Base-by-base conservation (phyloP, 2,888 invertebrate species). In the Zaprionus obscuricornis region DNA sequence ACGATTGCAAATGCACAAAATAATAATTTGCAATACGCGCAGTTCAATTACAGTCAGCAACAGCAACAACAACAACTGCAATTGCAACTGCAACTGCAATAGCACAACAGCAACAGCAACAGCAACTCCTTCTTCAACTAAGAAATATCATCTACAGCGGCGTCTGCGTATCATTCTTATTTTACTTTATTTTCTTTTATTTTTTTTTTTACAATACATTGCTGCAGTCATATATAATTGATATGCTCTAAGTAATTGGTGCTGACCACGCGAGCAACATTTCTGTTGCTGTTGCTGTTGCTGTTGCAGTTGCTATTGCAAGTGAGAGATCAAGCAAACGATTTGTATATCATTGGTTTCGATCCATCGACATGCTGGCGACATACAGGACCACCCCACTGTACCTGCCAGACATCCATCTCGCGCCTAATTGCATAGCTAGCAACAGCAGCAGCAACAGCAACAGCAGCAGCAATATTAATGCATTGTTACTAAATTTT, bases 1-100 rank as follows among this genome's bases (percentile, higher is more conserved):
- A 27, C 60, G 46, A 72, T 81, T 66, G 86, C 78, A 81, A 81
- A 86, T 86, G 86, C 74, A 84, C 85, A 81, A 81, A 86, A 81
- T 81, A 81, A 81, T 81, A 81, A 81, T 81, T 86, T 86, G 82
- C 86, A 86, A 86, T 81, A 85, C 85, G 86, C 79, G 77, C 85
- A 86, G 86, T 81, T 81, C 82, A 86, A 81, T 81, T 81, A 86
- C 78, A 76, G 67, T 65, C 37, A 16, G 1, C 52, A 29, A n/a
- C 40, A 40, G 29, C 27, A 29, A 17, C 43, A 10, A 7, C 10
- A 46, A 40, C 17, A 43, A 43, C 24, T 29, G 37, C n/a, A 20
- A 37, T n/a, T n/a, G n/a, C 16, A 39, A 14, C 46, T 20, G n/a
- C 13, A 29, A 29, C 29, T 16, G 10, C 33, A 26, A 36, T 34